Percentiles rank a stretch among this genome's conserved stretches.
Evolutionary conservation across 2,113 vertebrate species (phyloP).

Genomic region (Melanerpes aurifrons): DNA sequence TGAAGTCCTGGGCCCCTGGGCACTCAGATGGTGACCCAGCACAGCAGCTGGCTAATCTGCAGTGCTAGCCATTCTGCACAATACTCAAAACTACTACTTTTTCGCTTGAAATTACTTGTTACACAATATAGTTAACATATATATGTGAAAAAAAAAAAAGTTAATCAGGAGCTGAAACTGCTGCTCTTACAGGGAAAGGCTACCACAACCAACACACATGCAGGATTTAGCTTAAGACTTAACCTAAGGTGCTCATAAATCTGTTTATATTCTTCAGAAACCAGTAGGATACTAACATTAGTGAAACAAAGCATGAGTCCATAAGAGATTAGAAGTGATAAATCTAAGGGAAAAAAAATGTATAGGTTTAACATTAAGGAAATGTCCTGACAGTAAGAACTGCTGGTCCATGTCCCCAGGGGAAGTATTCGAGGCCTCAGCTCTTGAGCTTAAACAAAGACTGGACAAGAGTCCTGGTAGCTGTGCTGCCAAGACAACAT

Average conservation of each 20-base stretch:
- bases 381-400: background rate
- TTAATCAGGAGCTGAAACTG: background rate
- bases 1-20: background rate
- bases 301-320: background rate
- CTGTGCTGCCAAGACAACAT: background rate
- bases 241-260: background rate
- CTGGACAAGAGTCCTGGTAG: conserved; percentile 8
- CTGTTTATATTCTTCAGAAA: background rate
- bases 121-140: background rate
- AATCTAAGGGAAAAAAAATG: background rate
- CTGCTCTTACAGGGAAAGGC: background rate
- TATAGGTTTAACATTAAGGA: background rate
- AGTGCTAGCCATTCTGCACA: background rate
- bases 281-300: background rate
- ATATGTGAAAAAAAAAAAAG: background rate
- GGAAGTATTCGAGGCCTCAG: background rate
- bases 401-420: background rate
- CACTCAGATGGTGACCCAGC: background rate
- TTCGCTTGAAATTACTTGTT: background rate
- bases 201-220: fast-evolving
- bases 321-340: background rate
- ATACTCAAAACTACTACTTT: background rate
- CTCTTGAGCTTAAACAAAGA: conserved; percentile 48
- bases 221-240: background rate
- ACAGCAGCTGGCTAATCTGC: background rate